phyloP scores from a whole-genome alignment of 1,140 invertebrate genomes.

The Belonocnema kinseyi region DNA sequence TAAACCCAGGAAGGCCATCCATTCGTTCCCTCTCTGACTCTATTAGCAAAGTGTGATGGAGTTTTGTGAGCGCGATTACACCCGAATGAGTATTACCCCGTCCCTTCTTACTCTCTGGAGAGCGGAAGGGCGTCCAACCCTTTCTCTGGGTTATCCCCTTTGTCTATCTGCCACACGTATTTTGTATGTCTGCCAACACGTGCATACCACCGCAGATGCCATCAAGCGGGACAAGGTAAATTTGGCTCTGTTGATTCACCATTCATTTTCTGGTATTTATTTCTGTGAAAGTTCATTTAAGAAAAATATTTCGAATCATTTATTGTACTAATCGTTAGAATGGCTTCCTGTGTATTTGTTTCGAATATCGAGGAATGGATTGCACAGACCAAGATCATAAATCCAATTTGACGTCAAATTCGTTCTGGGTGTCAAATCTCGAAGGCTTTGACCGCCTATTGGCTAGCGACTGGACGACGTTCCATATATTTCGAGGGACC shows the following conservation, averaged over 20 bases:
- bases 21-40: conserved; percentile 68
- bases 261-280: not conserved
- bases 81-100: conserved; percentile 75
- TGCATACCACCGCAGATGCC: conserved; percentile 20
- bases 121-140: conserved; percentile 57
- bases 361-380: conserved; percentile 23
- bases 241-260: not conserved
- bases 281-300: not conserved
- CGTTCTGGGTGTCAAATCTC: conserved; percentile 51
- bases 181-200: conserved; percentile 57
- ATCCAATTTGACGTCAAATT: conserved; percentile 35
- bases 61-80: conserved; percentile 77
- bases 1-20: conserved; percentile 60
- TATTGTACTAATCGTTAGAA: not conserved
- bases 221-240: not conserved
- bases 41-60: conserved; percentile 77
- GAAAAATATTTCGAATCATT: not conserved
- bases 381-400: conserved; percentile 28
- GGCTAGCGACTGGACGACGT: conserved; percentile 42
- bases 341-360: not conserved
- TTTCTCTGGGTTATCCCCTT: conserved; percentile 54
- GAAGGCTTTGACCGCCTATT: conserved; percentile 61
- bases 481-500: conserved; percentile 42
- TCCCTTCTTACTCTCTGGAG: conserved; percentile 55
- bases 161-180: conserved; percentile 51